A percentile compares a stretch with the other conserved stretches of the same genome.
These are phyloP conservation scores for Diorhabda carinulata DNA, from an alignment of 1,140 invertebrate genomes.

Conservation along the genomic window DNA sequence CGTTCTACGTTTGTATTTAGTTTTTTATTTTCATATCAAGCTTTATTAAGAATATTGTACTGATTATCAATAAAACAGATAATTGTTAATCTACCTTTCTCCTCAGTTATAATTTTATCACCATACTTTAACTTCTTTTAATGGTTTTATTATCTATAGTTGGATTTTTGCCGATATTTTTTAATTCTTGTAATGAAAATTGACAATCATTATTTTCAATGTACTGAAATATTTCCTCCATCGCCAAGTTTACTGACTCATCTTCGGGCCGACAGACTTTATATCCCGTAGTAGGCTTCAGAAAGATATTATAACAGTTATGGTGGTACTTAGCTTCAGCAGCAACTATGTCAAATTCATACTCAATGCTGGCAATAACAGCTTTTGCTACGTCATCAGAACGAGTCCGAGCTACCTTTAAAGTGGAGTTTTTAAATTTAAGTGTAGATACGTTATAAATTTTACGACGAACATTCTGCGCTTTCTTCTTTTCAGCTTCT, in stretches of 20 bases:
- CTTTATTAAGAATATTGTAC: too few species aligned
- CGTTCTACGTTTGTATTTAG: too few species aligned
- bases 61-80: too few species aligned
- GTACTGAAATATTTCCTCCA: conserved; percentile 22
- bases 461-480: neutral
- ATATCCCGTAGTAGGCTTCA: conserved; percentile 34
- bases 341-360: conserved; percentile 44
- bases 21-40: too few species aligned
- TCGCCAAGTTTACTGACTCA: neutral
- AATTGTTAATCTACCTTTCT: too few species aligned
- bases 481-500: too few species aligned
- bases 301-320: conserved; percentile 36
- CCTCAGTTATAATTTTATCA: too few species aligned
- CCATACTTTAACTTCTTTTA: too few species aligned
- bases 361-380: conserved; percentile 36
- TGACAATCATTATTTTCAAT: conserved; percentile 24
- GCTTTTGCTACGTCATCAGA: conserved; percentile 38
- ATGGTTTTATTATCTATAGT: conserved; percentile 9
- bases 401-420: conserved; percentile 35
- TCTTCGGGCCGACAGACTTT: conserved; percentile 44
- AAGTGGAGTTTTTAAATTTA: conserved; percentile 18
- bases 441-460: conserved; percentile 6
- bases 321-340: conserved; percentile 42
- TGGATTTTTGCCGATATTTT: conserved; percentile 17
- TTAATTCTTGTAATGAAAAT: conserved; percentile 8